These are phyloP conservation scores for Baryphthengus martii DNA, from an alignment of 2,113 vertebrate species.

Conservation along the genomic window DNA sequence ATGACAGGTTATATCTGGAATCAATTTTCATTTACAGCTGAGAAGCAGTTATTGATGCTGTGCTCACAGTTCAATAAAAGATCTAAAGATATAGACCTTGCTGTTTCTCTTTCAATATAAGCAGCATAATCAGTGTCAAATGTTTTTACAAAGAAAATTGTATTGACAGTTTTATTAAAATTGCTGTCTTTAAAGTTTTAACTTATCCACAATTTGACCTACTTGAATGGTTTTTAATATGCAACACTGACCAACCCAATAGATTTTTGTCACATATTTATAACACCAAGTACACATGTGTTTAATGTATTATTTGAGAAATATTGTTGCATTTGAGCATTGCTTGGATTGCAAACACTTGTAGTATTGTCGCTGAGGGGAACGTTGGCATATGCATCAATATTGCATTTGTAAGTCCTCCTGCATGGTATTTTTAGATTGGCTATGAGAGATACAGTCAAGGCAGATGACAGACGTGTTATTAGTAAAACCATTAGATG, in stretches of 20 bases:
- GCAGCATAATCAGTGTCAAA: conserved; percentile 74
- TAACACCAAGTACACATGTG: conserved; percentile 40
- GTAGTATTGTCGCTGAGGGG: not conserved
- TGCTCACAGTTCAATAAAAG: conserved; percentile 73
- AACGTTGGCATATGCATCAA: not conserved
- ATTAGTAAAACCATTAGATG: not conserved
- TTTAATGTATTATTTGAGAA: conserved; percentile 38
- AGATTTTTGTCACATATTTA: conserved; percentile 43
- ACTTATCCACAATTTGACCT: conserved; percentile 61
- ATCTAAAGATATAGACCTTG: conserved; percentile 72
- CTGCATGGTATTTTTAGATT: not conserved
- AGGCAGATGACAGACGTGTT: not conserved
- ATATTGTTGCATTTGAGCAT: not conserved
- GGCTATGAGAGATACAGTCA: not conserved
- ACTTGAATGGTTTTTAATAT: conserved; percentile 61
- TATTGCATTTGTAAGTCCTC: not conserved
- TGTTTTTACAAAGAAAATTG: conserved; percentile 73
- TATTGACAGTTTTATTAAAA: conserved; percentile 78
- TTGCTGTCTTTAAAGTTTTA: conserved; percentile 73
- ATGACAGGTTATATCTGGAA: conserved; percentile 72
- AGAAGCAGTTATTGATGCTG: conserved; percentile 77
- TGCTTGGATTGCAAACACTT: not conserved
- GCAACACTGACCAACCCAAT: conserved; percentile 40
- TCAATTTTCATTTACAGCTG: conserved; percentile 81
- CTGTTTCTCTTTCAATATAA: conserved; percentile 73